Percentiles rank a stretch among this genome's conserved stretches.
Conservation (phyloP, 2,888 invertebrate species). For the Tenthredo livida region DNA sequence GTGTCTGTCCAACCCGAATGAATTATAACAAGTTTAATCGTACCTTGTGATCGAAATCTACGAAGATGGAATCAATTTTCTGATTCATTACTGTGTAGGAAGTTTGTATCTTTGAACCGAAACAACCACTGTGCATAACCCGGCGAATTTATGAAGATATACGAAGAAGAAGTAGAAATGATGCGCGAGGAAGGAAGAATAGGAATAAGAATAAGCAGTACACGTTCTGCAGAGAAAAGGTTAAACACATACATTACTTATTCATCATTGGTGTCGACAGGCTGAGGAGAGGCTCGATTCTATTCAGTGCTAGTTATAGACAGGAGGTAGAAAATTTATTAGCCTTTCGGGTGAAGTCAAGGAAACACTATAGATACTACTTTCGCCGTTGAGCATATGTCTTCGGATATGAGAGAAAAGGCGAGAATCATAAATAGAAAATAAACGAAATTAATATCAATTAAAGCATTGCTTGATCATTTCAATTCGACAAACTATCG, state of each 20-base stretch:
- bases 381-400: neutral
- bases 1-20: neutral
- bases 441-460: neutral
- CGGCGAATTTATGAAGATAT: too few relatives aligned
- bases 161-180: neutral
- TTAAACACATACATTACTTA: neutral
- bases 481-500: neutral
- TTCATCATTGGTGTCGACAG: constrained; percentile 22
- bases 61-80: neutral
- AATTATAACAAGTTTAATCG: neutral
- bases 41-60: neutral
- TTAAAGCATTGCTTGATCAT: neutral
- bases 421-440: neutral
- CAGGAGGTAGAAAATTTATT: neutral
- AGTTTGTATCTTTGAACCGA: neutral
- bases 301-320: neutral
- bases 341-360: constrained; percentile 35
- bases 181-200: neutral
- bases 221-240: neutral
- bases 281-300: neutral
- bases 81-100: neutral
- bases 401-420: neutral
- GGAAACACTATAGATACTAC: neutral
- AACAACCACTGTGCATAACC: too few relatives aligned
- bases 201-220: neutral